Evolutionary conservation across 1,140 invertebrate species (phyloP).

Genomic region (Hirudo medicinalis): DNA sequence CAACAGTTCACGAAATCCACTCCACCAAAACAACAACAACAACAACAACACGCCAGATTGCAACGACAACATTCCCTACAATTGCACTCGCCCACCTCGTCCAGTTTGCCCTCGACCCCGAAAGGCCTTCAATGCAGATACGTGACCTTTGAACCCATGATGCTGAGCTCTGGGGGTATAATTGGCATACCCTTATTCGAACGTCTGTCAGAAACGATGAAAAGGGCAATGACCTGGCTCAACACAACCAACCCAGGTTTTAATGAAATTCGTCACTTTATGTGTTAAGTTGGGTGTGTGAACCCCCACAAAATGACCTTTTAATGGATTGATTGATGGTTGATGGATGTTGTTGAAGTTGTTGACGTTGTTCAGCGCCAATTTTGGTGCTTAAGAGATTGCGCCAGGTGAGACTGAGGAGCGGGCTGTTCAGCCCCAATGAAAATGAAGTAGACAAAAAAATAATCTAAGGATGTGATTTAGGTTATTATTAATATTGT

Average conservation of each 20-base stretch:
- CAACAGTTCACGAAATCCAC: background rate
- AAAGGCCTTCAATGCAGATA: slow-evolving; percentile 9
- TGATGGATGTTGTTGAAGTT: background rate
- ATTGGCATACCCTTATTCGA: slow-evolving; percentile 18
- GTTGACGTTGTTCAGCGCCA: too few relatives aligned
- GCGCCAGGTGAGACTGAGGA: background rate
- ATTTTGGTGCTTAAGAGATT: background rate
- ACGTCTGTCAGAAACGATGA: slow-evolving; percentile 19
- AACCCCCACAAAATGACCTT: too few relatives aligned
- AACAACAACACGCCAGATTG: background rate
- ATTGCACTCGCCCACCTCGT: background rate
- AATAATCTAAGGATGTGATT: too few relatives aligned
- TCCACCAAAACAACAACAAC: background rate
- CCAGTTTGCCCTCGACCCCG: background rate
- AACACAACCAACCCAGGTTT: slow-evolving; percentile 16
- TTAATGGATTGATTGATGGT: too few relatives aligned
- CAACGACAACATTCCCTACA: slow-evolving; percentile 1
- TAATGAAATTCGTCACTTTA: background rate
- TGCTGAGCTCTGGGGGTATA: slow-evolving; percentile 17
- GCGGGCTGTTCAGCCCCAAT: too few relatives aligned
- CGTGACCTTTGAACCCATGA: slow-evolving; percentile 19
- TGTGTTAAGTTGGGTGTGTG: background rate
- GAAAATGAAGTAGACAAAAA: too few relatives aligned
- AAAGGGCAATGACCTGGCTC: slow-evolving; percentile 21
- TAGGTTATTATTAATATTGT: too few relatives aligned